Evolutionary conservation across 2,113 vertebrate genomes (phyloP).

Genomic region (Rhynchopsitta pachyrhyncha): DNA sequence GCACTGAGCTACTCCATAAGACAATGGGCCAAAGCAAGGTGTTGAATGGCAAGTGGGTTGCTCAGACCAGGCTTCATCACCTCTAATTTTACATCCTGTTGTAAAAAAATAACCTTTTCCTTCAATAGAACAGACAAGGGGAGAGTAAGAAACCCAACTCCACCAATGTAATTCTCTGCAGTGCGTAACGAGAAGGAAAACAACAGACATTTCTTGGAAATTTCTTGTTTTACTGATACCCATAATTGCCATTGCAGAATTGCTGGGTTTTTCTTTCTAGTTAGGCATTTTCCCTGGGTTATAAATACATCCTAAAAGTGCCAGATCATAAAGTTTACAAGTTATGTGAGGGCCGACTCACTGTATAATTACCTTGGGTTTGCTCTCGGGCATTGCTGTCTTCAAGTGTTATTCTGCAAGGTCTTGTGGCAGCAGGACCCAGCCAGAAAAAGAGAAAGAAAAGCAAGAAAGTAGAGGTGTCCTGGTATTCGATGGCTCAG

Average conservation of each 20-base stretch:
- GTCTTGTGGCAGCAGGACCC: neutral
- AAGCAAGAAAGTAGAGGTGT: neutral
- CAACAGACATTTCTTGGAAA: constrained; percentile 34
- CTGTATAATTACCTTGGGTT: constrained; percentile 6
- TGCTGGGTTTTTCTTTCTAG: constrained; percentile 5
- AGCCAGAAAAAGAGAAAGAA: constrained; percentile 16
- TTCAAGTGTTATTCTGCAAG: neutral
- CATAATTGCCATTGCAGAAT: neutral
- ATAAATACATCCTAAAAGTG: constrained; percentile 11
- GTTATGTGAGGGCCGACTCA: neutral
- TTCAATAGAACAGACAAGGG: neutral
- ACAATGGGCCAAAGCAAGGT: neutral
- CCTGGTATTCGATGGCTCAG: neutral
- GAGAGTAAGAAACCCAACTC: neutral
- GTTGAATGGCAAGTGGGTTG: neutral
- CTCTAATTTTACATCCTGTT: neutral
- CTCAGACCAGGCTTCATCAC: neutral
- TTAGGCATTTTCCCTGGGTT: constrained; percentile 4
- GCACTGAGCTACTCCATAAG: rapidly evolving
- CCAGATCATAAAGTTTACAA: constrained; percentile 34
- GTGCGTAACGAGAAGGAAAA: neutral
- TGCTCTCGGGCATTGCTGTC: neutral
- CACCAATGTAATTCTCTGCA: neutral
- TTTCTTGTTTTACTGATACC: neutral
- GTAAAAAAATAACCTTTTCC: neutral